Conservation (phyloP, 2,797 vertebrate genomes). For the Crotalus adamanteus region DNA sequence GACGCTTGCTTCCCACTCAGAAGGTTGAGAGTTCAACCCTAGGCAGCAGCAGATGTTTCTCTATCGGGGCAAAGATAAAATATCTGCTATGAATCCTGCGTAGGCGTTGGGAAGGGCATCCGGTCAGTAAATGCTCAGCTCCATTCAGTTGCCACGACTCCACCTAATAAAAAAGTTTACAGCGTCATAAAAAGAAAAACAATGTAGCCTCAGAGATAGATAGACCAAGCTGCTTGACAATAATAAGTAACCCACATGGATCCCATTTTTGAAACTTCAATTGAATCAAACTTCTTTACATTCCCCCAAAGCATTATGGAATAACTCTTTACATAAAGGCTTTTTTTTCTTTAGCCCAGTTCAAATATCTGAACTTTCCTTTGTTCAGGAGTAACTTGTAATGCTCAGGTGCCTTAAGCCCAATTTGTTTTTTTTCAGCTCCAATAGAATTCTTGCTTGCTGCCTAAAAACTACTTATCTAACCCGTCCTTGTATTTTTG, state of each 20-base stretch:
- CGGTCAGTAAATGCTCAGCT: neutral
- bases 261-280: neutral
- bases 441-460: slow-evolving; percentile 59
- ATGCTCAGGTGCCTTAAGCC: slow-evolving; percentile 43
- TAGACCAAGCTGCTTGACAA: neutral
- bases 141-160: neutral
- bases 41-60: neutral
- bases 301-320: neutral
- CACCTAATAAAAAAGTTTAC: neutral
- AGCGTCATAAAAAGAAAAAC: neutral
- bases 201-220: neutral
- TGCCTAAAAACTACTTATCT: slow-evolving; percentile 53
- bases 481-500: slow-evolving; percentile 40
- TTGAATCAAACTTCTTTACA: neutral
- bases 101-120: neutral
- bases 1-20: neutral
- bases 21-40: neutral
- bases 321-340: neutral
- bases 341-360: neutral
- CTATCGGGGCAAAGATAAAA: neutral
- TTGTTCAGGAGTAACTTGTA: neutral
- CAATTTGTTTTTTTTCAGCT: slow-evolving; percentile 40
- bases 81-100: neutral
- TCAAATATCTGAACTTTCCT: neutral
- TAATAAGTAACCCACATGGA: neutral